Conservation (phyloP, 92 coral and sea anemone species). For the Phenganax stokvisi region DNA sequence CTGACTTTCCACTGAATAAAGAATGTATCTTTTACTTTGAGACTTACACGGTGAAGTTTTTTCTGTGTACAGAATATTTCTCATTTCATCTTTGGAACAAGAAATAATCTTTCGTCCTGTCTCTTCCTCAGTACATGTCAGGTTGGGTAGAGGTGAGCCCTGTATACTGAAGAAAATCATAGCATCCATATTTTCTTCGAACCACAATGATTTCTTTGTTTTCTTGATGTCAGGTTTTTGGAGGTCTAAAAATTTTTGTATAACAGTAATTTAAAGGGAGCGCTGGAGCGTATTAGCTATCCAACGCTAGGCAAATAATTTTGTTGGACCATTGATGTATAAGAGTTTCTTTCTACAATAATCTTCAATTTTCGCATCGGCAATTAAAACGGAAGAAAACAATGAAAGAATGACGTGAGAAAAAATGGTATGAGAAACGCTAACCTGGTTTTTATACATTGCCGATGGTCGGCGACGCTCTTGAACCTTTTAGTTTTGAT, state of each 20-base stretch:
- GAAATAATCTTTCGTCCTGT: not conserved
- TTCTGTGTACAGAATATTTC: conserved; percentile 5
- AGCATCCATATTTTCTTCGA: conserved; percentile 4
- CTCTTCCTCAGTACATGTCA: conserved; percentile 7
- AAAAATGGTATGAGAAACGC: no score
- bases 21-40: conserved; percentile 2
- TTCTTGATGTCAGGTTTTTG: not conserved
- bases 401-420: no score
- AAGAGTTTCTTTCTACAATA: no score
- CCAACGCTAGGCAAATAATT: not conserved
- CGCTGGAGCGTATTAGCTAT: no score
- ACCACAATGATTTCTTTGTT: not conserved
- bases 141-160: conserved; percentile 27
- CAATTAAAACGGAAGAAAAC: no score
- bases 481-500: no score
- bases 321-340: no score
- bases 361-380: no score
- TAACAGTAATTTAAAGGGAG: no score
- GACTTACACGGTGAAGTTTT: conserved; percentile 20
- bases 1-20: not conserved
- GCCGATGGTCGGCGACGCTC: no score
- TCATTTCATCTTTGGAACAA: conserved; percentile 15
- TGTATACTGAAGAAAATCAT: not conserved
- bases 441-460: no score
- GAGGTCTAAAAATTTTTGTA: conserved; percentile 1